Percentiles rank a stretch among this genome's conserved stretches.
phyloP scores from a whole-genome alignment of 2,888 invertebrate genomes.

The Agriopis aurantiaria region DNA sequence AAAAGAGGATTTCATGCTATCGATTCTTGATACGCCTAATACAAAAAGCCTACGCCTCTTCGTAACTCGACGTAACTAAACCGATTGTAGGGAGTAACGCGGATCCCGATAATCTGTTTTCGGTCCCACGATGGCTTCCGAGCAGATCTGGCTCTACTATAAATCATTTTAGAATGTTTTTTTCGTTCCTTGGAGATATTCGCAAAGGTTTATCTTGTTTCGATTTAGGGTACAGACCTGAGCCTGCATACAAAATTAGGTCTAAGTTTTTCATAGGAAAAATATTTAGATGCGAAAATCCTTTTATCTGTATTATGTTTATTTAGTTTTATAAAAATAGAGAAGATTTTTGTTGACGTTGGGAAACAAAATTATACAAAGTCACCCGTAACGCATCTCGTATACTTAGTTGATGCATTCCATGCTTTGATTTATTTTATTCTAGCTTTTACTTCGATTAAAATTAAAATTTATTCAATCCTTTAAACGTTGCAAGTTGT shows the following conservation, averaged over 20 bases:
- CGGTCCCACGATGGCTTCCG: conserved; percentile 71
- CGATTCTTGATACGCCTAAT: conserved; percentile 39
- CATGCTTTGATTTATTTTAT: too few relatives aligned
- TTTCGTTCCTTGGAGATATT: conserved; percentile 78
- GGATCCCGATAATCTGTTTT: conserved; percentile 82
- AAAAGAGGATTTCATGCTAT: background rate
- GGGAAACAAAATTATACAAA: background rate
- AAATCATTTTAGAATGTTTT: conserved; percentile 81
- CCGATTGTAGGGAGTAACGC: conserved; percentile 73
- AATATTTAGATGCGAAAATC: background rate
- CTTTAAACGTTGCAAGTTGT: too few relatives aligned
- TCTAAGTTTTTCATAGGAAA: conserved; percentile 6
- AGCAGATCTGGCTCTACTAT: conserved; percentile 75
- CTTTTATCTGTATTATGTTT: background rate
- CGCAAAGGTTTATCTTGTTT: conserved; percentile 76
- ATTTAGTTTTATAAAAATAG: background rate
- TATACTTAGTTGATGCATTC: too few relatives aligned
- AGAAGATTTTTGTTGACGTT: background rate
- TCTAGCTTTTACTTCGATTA: too few relatives aligned
- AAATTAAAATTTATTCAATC: too few relatives aligned
- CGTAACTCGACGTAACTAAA: conserved; percentile 51
- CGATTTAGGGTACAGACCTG: conserved; percentile 65
- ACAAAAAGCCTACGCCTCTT: conserved; percentile 23
- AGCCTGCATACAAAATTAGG: conserved; percentile 38
- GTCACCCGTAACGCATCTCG: background rate